Conservation (phyloP, 2,888 invertebrate genomes). For the Alcis repandata region DNA sequence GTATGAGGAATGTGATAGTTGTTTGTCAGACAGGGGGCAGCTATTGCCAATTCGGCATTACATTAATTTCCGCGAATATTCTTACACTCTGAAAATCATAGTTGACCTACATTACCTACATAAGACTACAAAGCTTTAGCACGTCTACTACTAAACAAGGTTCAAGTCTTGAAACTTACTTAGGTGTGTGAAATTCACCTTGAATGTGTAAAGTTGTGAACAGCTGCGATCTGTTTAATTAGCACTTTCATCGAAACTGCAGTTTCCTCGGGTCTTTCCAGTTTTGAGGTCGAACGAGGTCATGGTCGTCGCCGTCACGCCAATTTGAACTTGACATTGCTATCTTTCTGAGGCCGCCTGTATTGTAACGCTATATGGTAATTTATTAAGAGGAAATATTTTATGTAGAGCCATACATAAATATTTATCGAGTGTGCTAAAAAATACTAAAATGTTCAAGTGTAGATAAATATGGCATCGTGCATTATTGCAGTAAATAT, state of each 20-base stretch:
- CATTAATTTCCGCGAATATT: too few species aligned
- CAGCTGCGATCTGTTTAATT: neutral
- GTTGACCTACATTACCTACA: too few species aligned
- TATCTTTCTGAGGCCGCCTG: constrained; percentile 14
- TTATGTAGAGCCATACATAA: neutral
- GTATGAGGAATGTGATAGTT: too few species aligned
- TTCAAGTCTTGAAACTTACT: neutral
- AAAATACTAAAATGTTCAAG: too few species aligned
- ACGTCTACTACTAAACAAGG: neutral
- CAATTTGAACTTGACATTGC: constrained; percentile 41
- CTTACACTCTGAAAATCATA: too few species aligned
- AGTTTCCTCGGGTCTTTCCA: constrained; percentile 11
- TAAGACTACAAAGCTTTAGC: neutral
- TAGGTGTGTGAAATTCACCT: neutral
- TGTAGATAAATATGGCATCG: too few species aligned
- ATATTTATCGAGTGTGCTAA: neutral
- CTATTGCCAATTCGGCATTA: too few species aligned
- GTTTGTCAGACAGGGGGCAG: too few species aligned
- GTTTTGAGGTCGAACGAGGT: constrained; percentile 32
- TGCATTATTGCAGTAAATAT: too few species aligned
- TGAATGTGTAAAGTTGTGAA: constrained; percentile 6
- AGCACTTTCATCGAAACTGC: constrained; percentile 4
- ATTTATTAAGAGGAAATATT: neutral
- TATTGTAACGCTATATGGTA: constrained; percentile 1
- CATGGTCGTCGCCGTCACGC: constrained; percentile 28